These are phyloP conservation scores for Sternarchorhynchus goeldii DNA, from an alignment of 2,797 vertebrate genomes.

Conservation along the genomic window DNA sequence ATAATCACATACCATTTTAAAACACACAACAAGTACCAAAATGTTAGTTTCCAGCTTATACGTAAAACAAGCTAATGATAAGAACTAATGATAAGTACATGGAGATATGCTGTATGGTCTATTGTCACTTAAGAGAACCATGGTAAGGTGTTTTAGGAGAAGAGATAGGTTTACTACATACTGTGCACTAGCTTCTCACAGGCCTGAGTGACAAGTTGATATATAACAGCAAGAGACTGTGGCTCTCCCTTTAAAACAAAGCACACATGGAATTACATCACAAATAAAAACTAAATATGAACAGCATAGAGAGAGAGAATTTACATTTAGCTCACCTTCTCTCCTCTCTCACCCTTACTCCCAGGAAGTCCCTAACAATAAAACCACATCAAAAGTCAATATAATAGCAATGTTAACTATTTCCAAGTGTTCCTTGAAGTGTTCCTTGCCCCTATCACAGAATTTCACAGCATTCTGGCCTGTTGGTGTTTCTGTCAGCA, in stretches of 20 bases:
- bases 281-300: background rate
- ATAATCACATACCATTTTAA: background rate
- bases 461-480: too few relatives aligned
- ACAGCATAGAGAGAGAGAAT: slow-evolving; percentile 1
- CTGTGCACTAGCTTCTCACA: slow-evolving; percentile 91
- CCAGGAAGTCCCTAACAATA: slow-evolving; percentile 84
- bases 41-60: too few relatives aligned
- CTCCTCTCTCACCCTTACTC: slow-evolving; percentile 90
- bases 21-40: background rate
- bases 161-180: slow-evolving; percentile 66
- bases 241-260: slow-evolving; percentile 83
- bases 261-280: slow-evolving; percentile 39
- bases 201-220: slow-evolving; percentile 89
- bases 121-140: too few relatives aligned
- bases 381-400: background rate
- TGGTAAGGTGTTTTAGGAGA: background rate
- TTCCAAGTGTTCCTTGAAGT: background rate
- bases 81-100: too few relatives aligned
- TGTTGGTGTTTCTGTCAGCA: too few relatives aligned
- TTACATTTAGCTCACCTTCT: slow-evolving; percentile 79
- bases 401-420: background rate
- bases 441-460: background rate
- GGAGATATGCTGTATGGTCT: too few relatives aligned
- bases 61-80: too few relatives aligned
- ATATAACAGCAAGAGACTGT: slow-evolving; percentile 88